A percentile compares a stretch with the other conserved stretches of the same genome.
These are phyloP conservation scores for Cepphus grylle DNA, from an alignment of 2,113 vertebrate genomes.

Conservation along the genomic window DNA sequence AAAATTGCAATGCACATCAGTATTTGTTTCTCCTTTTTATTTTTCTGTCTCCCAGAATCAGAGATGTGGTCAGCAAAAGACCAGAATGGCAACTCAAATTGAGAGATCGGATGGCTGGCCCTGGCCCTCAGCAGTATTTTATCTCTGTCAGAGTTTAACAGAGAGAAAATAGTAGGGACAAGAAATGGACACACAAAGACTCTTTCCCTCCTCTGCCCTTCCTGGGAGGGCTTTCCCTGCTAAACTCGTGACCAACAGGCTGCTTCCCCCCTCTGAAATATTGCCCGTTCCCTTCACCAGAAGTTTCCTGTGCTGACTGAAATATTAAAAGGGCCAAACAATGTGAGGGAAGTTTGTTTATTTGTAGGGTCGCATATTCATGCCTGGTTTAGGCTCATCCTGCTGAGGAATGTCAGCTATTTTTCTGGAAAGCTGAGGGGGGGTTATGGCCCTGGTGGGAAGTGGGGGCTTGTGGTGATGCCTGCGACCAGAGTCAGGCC, in stretches of 20 bases:
- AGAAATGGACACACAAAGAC: background rate
- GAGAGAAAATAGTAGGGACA: background rate
- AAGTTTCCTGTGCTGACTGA: constrained; percentile 51
- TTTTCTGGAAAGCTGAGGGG: background rate
- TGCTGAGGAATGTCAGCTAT: constrained; percentile 48
- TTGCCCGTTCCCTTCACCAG: background rate
- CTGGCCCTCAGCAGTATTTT: background rate
- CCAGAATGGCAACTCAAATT: background rate
- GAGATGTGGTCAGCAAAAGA: background rate
- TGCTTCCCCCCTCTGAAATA: constrained; percentile 39
- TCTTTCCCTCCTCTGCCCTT: background rate
- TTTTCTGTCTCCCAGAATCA: background rate
- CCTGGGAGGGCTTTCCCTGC: background rate
- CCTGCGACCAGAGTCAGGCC: background rate
- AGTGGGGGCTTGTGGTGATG: background rate
- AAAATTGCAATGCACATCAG: background rate
- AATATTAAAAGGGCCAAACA: constrained; percentile 31
- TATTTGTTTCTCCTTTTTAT: background rate
- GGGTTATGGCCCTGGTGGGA: background rate
- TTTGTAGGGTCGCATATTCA: background rate
- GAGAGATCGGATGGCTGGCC: background rate
- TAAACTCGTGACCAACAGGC: background rate
- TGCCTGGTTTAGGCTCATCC: background rate
- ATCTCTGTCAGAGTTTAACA: background rate
- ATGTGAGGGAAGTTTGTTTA: constrained; percentile 4